A percentile compares a stretch with the other conserved stretches of the same genome.
phyloP scores from a whole-genome alignment of 2,797 vertebrate species.

The Rhinogobio ventralis region DNA sequence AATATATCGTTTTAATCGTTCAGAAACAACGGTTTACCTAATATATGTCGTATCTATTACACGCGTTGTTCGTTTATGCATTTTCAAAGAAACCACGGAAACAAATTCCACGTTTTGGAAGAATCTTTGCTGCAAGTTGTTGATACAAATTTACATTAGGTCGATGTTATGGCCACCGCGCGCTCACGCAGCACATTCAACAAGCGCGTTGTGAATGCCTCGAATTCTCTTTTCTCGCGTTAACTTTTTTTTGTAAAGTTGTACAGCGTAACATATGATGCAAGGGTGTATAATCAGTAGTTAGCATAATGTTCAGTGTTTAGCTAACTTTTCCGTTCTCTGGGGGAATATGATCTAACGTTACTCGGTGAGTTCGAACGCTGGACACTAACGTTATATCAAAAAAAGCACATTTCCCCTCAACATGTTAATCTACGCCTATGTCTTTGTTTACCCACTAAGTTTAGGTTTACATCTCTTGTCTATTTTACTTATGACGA shows the following conservation, averaged over 20 bases:
- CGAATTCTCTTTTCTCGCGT: not conserved
- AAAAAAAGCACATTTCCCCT: not conserved
- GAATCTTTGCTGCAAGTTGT: constrained; percentile 3
- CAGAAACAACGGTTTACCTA: not conserved
- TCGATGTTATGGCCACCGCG: constrained; percentile 38
- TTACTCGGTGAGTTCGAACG: no score
- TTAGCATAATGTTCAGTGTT: not conserved
- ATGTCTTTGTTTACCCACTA: not conserved
- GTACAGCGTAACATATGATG: not conserved
- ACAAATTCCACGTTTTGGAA: not conserved
- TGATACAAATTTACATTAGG: constrained; percentile 9
- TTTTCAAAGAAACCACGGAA: not conserved
- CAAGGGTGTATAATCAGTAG: not conserved
- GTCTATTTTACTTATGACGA: not conserved
- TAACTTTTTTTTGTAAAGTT: not conserved
- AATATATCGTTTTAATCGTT: constrained; percentile 21
- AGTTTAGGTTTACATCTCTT: not conserved
- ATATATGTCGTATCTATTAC: not conserved
- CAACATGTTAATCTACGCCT: not conserved
- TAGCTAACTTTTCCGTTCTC: constrained; percentile 8
- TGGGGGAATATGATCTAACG: no score
- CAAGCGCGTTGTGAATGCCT: not conserved
- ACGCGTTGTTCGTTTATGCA: no score
- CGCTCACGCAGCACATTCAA: not conserved
- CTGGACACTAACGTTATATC: not conserved